Evolutionary conservation across 2,113 vertebrate species (phyloP).

Genomic region (Lipophrys pholis): DNA sequence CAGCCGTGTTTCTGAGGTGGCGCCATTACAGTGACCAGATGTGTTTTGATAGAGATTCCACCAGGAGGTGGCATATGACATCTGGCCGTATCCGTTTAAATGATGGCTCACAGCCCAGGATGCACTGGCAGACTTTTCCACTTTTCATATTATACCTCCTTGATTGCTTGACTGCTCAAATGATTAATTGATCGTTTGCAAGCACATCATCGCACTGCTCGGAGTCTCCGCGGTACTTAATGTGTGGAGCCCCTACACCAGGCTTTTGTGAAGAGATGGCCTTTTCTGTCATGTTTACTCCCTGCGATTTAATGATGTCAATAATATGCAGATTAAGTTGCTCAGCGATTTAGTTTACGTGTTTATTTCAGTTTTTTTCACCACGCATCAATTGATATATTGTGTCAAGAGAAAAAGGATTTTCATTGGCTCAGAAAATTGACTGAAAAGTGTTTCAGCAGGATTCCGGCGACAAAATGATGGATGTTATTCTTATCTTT

Average conservation of each 20-base stretch:
- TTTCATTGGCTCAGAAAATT: constrained; percentile 70
- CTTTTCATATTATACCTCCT: constrained; percentile 49
- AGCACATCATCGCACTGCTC: constrained; percentile 20
- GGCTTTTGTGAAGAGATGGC: constrained; percentile 16
- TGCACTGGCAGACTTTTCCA: constrained; percentile 37
- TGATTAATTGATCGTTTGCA: constrained; percentile 63
- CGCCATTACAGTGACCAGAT: constrained; percentile 49
- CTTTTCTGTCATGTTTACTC: constrained; percentile 28
- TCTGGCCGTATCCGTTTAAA: constrained; percentile 55
- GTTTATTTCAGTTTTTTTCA: constrained; percentile 54
- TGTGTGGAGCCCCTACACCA: constrained; percentile 14
- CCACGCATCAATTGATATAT: constrained; percentile 35
- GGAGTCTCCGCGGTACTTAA: neutral
- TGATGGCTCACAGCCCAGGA: constrained; percentile 45
- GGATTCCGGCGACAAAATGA: constrained; percentile 60
- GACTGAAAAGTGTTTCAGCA: constrained; percentile 23
- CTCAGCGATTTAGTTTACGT: constrained; percentile 54
- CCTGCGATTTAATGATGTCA: constrained; percentile 50
- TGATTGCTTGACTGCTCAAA: constrained; percentile 45
- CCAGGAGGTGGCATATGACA: constrained; percentile 53
- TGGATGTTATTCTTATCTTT: constrained; percentile 58
- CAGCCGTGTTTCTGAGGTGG: constrained; percentile 13
- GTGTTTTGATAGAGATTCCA: constrained; percentile 66
- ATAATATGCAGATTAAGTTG: constrained; percentile 48
- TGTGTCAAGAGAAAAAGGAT: constrained; percentile 29